Base-by-base conservation (phyloP, 2,888 invertebrate species). In the Agriopis leucophaearia region DNA sequence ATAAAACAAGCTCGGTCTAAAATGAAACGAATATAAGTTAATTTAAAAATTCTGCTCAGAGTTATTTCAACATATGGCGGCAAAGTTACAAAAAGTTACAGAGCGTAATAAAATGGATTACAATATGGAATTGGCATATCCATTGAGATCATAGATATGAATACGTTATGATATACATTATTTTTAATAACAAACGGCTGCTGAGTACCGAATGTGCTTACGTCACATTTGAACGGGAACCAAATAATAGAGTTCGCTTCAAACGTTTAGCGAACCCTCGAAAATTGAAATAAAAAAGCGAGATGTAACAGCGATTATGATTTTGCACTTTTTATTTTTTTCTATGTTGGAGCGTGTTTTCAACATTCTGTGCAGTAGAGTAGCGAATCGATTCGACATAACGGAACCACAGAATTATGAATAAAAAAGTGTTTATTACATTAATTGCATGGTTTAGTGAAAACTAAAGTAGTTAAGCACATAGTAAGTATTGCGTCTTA, bases 301-400 rank as follows among this genome's bases (percentile, higher is more conserved):
- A 92, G 92, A 92, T 92, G 91, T 91, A 92, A 90, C 91, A 88
- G 90, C 91, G 88, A 91, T 93, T n/a, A 92, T 93, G 93, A 93
- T 92, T 92, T 92, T 89, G 93, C 92, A 92, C 85, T 91, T 93
- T 91, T 89, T 58, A n/a, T 81, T 83, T 84, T 80, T 79, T 80
- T 79, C 81, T 83, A 81, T 86, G 85, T 88, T 81, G 79, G 80
- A 84, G 85, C 85, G 81, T 88, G 89, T 88, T 91, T 91, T 88
- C 82, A 88, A 87, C 88, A 87, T n/a, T n/a, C 81, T 86, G 84
- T 38, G 59, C 79, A 76, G 79, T 81, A 83, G 88, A 87, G 81
- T 79, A 81, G 78, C 77, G 80, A 89, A 88, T 83, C 77, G 80
- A 88, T 87, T 85, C 77, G 82, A 82, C 77, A 81, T 82, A 81